Evolutionary conservation across 2,888 invertebrate genomes (phyloP).

Genomic region (Teleogryllus oceanicus): DNA sequence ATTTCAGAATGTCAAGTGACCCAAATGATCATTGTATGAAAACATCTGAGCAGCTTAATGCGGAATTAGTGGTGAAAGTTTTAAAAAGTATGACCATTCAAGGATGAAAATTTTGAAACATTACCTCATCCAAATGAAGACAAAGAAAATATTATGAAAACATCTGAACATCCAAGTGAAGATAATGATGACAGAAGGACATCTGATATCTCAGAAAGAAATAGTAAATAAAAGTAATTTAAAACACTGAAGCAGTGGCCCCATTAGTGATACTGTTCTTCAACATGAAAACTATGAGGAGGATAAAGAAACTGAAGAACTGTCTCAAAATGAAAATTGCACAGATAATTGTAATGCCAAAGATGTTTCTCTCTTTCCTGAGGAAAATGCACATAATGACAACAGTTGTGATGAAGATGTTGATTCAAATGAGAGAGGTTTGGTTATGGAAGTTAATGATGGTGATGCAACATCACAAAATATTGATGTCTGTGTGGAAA

Average conservation of each 20-base stretch:
- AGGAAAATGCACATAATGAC: neutral
- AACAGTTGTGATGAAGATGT: neutral
- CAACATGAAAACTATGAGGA: neutral
- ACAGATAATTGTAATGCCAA: neutral
- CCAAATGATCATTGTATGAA: neutral
- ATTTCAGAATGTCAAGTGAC: neutral
- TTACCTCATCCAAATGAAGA: too few relatives aligned
- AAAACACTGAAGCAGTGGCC: too few relatives aligned
- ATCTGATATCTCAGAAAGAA: too few relatives aligned
- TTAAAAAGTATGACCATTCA: neutral
- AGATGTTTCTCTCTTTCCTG: neutral
- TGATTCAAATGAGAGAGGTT: neutral
- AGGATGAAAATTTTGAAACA: too few relatives aligned
- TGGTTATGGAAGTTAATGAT: neutral
- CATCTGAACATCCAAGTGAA: too few relatives aligned
- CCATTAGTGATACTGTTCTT: neutral
- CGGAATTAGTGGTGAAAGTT: neutral
- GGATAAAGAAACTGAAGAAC: neutral
- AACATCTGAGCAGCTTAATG: neutral
- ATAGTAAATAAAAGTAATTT: too few relatives aligned
- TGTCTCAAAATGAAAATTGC: neutral
- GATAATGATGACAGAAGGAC: too few relatives aligned
- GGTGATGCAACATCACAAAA: neutral
- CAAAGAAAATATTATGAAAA: too few relatives aligned
- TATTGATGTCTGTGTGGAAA: too few relatives aligned